phyloP scores from a whole-genome alignment of 2,888 invertebrate genomes.

The Eilema sororculum region DNA sequence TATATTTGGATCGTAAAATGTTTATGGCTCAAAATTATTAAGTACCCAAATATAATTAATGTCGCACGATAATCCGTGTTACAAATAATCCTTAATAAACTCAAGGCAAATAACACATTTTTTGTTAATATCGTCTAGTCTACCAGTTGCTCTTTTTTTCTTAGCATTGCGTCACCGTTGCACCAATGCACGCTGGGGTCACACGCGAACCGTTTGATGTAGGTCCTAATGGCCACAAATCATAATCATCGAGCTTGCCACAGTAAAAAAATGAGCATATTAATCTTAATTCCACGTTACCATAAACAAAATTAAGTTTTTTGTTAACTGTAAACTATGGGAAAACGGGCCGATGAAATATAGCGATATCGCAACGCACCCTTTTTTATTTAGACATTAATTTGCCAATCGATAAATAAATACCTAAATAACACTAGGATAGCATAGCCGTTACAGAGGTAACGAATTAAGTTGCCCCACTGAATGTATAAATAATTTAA shows the following conservation, averaged over 20 bases:
- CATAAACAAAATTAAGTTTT: constrained; percentile 65
- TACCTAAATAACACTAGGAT: constrained; percentile 62
- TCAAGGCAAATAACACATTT: constrained; percentile 52
- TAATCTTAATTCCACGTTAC: constrained; percentile 79
- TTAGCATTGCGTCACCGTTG: constrained; percentile 58
- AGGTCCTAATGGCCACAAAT: constrained; percentile 78
- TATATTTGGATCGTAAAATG: constrained; percentile 43
- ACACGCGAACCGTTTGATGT: constrained; percentile 76
- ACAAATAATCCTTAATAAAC: constrained; percentile 40
- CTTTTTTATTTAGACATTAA: constrained; percentile 65
- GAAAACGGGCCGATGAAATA: constrained; percentile 69
- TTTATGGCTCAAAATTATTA: constrained; percentile 49
- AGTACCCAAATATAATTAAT: constrained; percentile 41
- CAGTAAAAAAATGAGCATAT: constrained; percentile 73
- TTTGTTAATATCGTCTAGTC: constrained; percentile 50
- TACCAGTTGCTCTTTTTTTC: constrained; percentile 48
- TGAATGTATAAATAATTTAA: constrained; percentile 77
- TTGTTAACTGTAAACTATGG: constrained; percentile 60
- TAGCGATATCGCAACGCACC: constrained; percentile 60
- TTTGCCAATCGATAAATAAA: constrained; percentile 76
- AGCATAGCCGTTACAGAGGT: constrained; percentile 63
- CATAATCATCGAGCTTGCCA: constrained; percentile 66
- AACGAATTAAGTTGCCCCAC: constrained; percentile 71
- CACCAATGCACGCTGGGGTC: constrained; percentile 64
- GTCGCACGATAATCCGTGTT: constrained; percentile 38